Evolutionary conservation across 64 coral and sea anemone species (phyloP).

Genomic region (Montipora sp.): DNA sequence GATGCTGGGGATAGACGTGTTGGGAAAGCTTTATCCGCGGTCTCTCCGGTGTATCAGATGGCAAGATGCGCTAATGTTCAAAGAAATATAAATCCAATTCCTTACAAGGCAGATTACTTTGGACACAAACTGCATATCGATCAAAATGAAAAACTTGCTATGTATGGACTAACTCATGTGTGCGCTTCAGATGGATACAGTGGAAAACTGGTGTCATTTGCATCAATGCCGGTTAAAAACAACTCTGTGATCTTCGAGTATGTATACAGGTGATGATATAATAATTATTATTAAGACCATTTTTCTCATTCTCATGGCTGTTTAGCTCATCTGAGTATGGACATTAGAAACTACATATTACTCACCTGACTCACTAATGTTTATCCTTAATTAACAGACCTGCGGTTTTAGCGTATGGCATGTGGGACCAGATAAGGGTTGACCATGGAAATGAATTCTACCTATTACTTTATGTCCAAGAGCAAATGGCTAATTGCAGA

Average conservation of each 20-base stretch:
- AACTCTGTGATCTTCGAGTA: slow-evolving; percentile 47
- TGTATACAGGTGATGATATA: slow-evolving; percentile 38
- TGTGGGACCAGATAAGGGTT: background rate
- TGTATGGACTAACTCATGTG: background rate
- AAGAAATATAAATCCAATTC: background rate
- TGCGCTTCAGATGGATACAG: slow-evolving; percentile 3
- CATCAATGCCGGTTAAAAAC: slow-evolving; percentile 19
- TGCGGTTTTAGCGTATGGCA: slow-evolving; percentile 31
- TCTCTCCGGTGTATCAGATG: background rate
- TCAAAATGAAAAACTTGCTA: too few species aligned
- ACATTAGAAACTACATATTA: background rate
- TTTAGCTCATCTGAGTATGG: too few species aligned
- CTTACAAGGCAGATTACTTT: too few species aligned
- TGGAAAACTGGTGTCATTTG: slow-evolving; percentile 12
- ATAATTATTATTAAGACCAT: too few species aligned
- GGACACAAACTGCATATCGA: too few species aligned
- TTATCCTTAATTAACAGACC: slow-evolving; percentile 23
- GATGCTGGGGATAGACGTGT: too few species aligned
- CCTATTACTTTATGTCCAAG: slow-evolving; percentile 48
- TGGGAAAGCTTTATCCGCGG: background rate
- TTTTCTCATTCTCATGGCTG: too few species aligned
- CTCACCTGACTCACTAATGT: background rate
- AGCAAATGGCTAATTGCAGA: slow-evolving; percentile 33
- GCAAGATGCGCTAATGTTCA: slow-evolving; percentile 4
- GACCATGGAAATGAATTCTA: slow-evolving; percentile 32